phyloP scores from a whole-genome alignment of 2,888 invertebrate species.

The Alsophila aescularia region DNA sequence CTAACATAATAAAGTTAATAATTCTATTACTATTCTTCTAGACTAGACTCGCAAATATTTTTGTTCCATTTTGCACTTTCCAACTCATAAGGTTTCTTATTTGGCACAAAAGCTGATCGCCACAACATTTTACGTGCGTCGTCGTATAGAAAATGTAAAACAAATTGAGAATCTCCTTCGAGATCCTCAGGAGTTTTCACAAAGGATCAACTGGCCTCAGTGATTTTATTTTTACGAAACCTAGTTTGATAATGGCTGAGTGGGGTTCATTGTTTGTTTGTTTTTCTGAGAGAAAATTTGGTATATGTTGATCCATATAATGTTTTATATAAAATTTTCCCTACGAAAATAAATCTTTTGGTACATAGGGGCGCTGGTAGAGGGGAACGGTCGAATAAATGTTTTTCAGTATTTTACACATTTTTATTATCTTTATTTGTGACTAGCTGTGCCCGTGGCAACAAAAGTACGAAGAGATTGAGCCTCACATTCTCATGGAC shows the following conservation, averaged over 20 bases:
- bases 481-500: no score
- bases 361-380: no score
- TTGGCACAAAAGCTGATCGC: constrained; percentile 4
- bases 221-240: constrained; percentile 18
- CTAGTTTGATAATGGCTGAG: neutral
- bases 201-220: constrained; percentile 17
- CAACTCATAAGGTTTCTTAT: constrained; percentile 1
- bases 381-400: no score
- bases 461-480: no score
- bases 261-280: neutral
- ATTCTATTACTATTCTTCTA: no score
- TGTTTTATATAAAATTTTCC: no score
- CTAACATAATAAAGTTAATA: no score
- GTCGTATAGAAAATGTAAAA: constrained; percentile 30
- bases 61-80: neutral
- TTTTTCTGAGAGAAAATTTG: neutral
- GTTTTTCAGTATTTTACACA: no score
- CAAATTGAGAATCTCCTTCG: constrained; percentile 7
- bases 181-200: constrained; percentile 1
- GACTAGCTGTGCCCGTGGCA: no score
- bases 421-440: no score
- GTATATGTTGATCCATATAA: neutral
- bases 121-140: neutral
- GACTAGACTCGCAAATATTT: no score
- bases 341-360: no score